These are phyloP conservation scores for Coremacera marginata DNA, from an alignment of 2,888 invertebrate species.

Conservation along the genomic window DNA sequence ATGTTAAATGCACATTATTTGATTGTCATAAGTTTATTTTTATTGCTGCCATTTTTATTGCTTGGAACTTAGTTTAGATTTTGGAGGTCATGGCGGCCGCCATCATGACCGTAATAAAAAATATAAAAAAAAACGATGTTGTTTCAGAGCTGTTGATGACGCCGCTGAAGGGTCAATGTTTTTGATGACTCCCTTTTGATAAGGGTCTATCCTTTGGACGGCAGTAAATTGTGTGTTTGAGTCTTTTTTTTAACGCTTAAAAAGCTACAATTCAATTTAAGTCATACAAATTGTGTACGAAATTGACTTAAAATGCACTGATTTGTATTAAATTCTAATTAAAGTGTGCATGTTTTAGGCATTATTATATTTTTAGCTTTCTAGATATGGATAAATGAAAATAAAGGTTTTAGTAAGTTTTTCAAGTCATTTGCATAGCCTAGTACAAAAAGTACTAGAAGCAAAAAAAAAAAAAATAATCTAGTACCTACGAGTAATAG, in stretches of 20 bases:
- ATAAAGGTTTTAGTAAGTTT: no score
- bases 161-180: slow-evolving; percentile 19
- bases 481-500: no score
- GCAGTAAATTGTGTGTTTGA: not conserved
- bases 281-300: not conserved
- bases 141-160: not conserved
- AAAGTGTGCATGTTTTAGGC: no score
- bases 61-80: not conserved
- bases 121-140: no score
- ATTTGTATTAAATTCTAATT: not conserved
- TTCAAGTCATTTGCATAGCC: no score
- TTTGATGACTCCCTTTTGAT: slow-evolving; percentile 26
- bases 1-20: slow-evolving; percentile 22
- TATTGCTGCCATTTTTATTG: slow-evolving; percentile 17
- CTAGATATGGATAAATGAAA: no score
- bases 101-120: slow-evolving; percentile 23
- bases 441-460: no score
- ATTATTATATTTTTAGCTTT: no score
- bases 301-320: not conserved
- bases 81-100: slow-evolving; percentile 15
- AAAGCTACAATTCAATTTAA: no score
- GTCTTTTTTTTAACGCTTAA: no score
- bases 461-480: no score
- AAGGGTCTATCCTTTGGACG: not conserved
- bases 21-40: slow-evolving; percentile 18